phyloP scores from a whole-genome alignment of 2,797 vertebrate species.

The Telmatherina bonti region DNA sequence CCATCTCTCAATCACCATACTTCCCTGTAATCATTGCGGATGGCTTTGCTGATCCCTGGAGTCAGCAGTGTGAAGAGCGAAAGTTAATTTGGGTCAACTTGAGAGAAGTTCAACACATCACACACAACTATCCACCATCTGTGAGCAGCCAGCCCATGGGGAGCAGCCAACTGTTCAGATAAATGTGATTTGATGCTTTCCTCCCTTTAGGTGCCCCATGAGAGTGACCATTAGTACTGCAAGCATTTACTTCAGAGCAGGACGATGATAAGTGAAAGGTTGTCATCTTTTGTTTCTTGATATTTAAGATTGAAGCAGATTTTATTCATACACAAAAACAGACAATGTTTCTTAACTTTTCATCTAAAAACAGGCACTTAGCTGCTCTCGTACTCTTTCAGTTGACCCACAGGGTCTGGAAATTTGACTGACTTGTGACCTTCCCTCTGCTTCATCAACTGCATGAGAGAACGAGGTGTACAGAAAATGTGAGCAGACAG shows the following conservation, averaged over 20 bases:
- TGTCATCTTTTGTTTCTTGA: constrained; percentile 33
- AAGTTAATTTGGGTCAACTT: constrained; percentile 68
- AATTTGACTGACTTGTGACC: constrained; percentile 50
- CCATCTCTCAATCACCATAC: constrained; percentile 7
- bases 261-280: constrained; percentile 43
- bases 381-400: constrained; percentile 20
- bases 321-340: constrained; percentile 22
- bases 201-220: constrained; percentile 47
- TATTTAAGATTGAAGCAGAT: constrained; percentile 26
- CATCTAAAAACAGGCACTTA: constrained; percentile 21
- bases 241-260: constrained; percentile 38
- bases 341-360: constrained; percentile 24
- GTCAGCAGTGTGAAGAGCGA: constrained; percentile 36
- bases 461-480: constrained; percentile 25
- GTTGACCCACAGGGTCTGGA: constrained; percentile 19
- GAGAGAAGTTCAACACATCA: constrained; percentile 61
- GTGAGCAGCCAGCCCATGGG: constrained; percentile 52
- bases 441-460: constrained; percentile 12
- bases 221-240: constrained; percentile 57
- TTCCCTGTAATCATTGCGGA: constrained; percentile 27
- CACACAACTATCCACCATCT: constrained; percentile 69
- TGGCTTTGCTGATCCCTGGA: constrained; percentile 41
- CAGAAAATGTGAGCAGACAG: constrained; percentile 65
- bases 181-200: constrained; percentile 66
- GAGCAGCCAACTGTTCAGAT: constrained; percentile 70